Conservation (phyloP, 1,140 invertebrate genomes). For the Maconellicoccus hirsutus region DNA sequence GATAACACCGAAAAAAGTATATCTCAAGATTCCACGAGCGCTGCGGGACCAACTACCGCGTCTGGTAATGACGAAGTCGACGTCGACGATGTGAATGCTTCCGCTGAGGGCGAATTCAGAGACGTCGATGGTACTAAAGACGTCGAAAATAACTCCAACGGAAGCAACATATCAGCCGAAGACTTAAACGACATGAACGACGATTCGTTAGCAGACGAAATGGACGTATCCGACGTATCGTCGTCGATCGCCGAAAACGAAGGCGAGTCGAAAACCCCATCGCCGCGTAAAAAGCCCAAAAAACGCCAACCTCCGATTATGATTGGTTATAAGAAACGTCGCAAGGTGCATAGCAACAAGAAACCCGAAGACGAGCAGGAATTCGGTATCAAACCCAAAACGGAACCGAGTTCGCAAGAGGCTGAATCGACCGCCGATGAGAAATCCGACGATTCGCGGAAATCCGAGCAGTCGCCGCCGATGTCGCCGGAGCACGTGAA, state of each 20-base stretch:
- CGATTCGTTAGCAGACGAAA: background rate
- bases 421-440: background rate
- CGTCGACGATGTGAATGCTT: no score
- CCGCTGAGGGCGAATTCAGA: no score
- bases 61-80: no score
- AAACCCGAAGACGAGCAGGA: background rate
- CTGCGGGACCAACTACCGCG: no score
- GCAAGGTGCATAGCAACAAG: background rate
- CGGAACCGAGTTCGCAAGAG: background rate
- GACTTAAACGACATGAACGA: background rate
- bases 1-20: no score
- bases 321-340: slow-evolving; percentile 11
- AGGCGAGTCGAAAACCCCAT: background rate
- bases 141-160: background rate
- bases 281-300: background rate
- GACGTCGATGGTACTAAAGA: background rate
- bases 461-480: background rate
- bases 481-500: background rate
- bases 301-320: background rate
- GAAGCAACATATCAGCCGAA: background rate
- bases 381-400: background rate
- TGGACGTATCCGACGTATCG: background rate
- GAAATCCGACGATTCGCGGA: background rate
- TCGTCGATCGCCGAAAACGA: slow-evolving; percentile 9
- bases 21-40: no score